These are phyloP conservation scores for Oryzias woworae DNA, from an alignment of 2,113 vertebrate species.

Conservation along the genomic window DNA sequence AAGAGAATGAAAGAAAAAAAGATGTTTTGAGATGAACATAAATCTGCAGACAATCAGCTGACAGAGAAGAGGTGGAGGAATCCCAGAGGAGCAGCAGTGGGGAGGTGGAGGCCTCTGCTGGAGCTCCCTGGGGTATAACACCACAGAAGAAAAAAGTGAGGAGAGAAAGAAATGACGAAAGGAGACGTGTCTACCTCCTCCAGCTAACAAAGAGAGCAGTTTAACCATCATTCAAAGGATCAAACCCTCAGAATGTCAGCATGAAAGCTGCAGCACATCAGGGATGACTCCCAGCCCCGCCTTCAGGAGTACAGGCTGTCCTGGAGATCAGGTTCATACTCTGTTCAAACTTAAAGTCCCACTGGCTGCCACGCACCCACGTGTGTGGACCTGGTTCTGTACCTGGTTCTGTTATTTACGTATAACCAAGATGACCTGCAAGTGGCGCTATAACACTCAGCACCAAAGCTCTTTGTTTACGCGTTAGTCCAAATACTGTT, in stretches of 20 bases:
- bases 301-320: too few species aligned
- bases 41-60: neutral
- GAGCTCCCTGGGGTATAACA: constrained; percentile 79
- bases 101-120: constrained; percentile 81
- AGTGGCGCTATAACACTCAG: neutral
- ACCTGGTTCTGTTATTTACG: neutral
- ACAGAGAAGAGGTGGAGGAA: constrained; percentile 9
- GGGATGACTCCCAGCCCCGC: too few species aligned
- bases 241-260: too few species aligned
- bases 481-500: neutral
- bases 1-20: neutral
- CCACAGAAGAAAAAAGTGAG: constrained; percentile 11
- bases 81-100: constrained; percentile 65
- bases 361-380: too few species aligned
- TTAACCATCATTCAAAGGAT: too few species aligned
- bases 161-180: constrained; percentile 15
- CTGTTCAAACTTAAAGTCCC: too few species aligned
- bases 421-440: constrained; percentile 1
- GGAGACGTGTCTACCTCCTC: neutral
- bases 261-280: too few species aligned
- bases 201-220: neutral
- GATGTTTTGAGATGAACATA: neutral
- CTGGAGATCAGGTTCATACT: too few species aligned
- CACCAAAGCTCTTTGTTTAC: too few species aligned
- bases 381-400: neutral